Conservation (phyloP, 2,113 vertebrate genomes). For the Oreocharis arfaki region DNA sequence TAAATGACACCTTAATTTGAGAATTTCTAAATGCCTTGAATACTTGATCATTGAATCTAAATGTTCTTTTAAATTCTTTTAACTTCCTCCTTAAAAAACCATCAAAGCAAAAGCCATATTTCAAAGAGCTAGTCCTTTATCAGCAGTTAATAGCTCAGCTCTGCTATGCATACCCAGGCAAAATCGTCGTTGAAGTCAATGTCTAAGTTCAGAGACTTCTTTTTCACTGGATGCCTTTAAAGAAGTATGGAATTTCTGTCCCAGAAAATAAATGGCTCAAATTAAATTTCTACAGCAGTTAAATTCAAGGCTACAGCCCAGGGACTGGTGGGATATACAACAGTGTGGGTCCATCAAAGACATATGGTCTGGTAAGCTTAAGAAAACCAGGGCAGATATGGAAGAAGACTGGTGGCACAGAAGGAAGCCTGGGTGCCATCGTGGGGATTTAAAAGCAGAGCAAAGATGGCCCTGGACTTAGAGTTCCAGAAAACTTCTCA, state of each 20-base stretch:
- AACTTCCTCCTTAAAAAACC: background rate
- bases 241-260: background rate
- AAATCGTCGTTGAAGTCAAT: background rate
- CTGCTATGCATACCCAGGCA: background rate
- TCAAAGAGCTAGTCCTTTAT: constrained; percentile 9
- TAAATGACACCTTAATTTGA: background rate
- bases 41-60: constrained; percentile 11
- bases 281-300: background rate
- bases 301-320: background rate
- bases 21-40: background rate
- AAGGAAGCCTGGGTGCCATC: background rate
- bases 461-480: background rate
- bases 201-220: background rate
- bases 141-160: constrained; percentile 20
- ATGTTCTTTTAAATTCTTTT: constrained; percentile 24
- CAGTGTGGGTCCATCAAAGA: background rate
- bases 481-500: background rate
- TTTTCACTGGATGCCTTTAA: background rate
- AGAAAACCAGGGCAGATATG: background rate
- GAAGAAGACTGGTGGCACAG: background rate
- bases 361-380: background rate
- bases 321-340: background rate
- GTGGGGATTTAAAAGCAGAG: background rate
- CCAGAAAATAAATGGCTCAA: background rate
- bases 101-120: constrained; percentile 21